Evolutionary conservation across 2,888 invertebrate species (phyloP), one percentile per base, ranked within the genome.

Genomic region (Tiliacea citrago): DNA sequence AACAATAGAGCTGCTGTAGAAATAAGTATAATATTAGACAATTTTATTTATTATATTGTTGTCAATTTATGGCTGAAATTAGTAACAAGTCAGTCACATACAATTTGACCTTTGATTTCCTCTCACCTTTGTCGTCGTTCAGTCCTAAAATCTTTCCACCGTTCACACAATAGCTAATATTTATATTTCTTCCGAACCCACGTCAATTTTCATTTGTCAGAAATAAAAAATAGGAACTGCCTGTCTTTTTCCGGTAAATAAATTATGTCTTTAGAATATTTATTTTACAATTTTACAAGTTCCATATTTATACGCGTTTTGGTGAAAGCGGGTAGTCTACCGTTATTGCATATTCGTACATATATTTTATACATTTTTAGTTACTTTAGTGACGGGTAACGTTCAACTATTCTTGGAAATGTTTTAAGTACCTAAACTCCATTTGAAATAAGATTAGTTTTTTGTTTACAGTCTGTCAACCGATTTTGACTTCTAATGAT

Each of bases 171-270:
- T 80, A 69, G 61, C 49, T 82, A 51, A 87, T 78, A 82, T 85
- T 77, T 79, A 73, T 65, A 77, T 85, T 77, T 67, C 67, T 58
- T 53, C 39, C 57, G 62, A 62, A 85, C 86, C 86, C 83, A 61
- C 35, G 70, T 86, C 86, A 86, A 83, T 87, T 79, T 77, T 75
- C 69, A 86, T 87, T 86, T 86, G 75, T 81, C 70, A 39, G 60
- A 62, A 72, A 75, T 81, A 71, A 71, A 68, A 84, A 80, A 74
- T 78, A 67, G 70, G 58, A 21, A 6, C 68, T 2, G 29, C 0
- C 24, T 68, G 49, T 55, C 66, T 67, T 13, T 58, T 70, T 62
- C 51, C 61, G 79, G 77, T 77, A 60, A 55, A 77, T 77, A 68
- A 68, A 53, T 68, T 7, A 68, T 65, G 77, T 49, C 29, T 29